Evolutionary conservation across 1,140 invertebrate genomes (phyloP).

Genomic region (Drosophila murphyi): DNA sequence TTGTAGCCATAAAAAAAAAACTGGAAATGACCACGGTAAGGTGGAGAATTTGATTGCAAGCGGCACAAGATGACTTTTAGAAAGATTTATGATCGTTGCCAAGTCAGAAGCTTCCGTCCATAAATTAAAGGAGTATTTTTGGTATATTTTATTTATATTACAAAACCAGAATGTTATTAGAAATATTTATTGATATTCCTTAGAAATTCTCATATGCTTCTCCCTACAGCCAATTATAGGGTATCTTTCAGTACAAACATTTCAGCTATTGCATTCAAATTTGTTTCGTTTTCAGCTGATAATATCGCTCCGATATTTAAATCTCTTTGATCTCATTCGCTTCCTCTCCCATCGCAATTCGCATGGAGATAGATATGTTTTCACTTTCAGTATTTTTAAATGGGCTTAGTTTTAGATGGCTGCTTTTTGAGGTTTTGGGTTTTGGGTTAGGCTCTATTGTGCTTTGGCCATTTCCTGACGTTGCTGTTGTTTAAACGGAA

Average conservation of each 20-base stretch:
- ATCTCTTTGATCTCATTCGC: no score
- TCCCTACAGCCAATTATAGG: background rate
- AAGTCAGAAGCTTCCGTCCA: no score
- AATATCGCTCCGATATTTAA: background rate
- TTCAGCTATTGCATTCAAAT: no score
- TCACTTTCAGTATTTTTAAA: background rate
- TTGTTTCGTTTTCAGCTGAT: background rate
- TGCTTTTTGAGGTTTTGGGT: background rate
- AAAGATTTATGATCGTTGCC: no score
- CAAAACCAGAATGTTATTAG: no score
- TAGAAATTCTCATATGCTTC: no score
- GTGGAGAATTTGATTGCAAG: no score
- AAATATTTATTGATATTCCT: no score
- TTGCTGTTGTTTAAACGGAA: slow-evolving; percentile 33
- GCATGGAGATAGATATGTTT: slow-evolving; percentile 1
- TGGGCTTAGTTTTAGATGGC: background rate
- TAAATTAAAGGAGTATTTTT: no score
- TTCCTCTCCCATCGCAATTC: background rate
- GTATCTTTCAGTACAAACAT: background rate
- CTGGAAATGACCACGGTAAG: background rate
- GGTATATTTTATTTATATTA: no score
- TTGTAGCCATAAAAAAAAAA: background rate
- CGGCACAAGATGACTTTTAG: no score
- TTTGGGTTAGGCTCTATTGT: slow-evolving; percentile 13
- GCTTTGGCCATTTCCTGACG: slow-evolving; percentile 40